Percentiles rank a stretch among this genome's conserved stretches.
Conservation (phyloP, 2,113 vertebrate genomes). For the Myxocyprinus asiaticus region DNA sequence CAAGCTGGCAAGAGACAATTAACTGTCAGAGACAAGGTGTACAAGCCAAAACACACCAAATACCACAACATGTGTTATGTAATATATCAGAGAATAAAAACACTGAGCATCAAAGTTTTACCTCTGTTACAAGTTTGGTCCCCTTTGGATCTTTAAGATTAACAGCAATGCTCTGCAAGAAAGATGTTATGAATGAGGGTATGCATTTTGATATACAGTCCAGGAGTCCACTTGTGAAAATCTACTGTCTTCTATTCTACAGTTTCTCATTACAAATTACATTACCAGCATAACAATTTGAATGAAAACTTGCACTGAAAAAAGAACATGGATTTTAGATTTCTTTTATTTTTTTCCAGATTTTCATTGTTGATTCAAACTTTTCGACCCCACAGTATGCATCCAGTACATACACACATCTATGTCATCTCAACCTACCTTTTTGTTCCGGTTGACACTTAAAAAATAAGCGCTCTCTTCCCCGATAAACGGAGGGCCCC, state of each 20-base stretch:
- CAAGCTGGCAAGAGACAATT: conserved; percentile 76
- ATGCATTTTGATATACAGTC: too few species aligned
- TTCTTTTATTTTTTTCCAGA: too few species aligned
- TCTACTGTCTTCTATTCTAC: too few species aligned
- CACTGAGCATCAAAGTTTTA: conserved; percentile 56
- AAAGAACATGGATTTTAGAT: too few species aligned
- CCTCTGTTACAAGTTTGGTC: conserved; percentile 82
- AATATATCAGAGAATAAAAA: neutral
- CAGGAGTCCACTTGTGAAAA: too few species aligned
- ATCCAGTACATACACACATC: too few species aligned
- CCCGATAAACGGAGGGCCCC: conserved; percentile 89
- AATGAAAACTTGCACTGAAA: too few species aligned
- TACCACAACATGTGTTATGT: neutral
- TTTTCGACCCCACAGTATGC: too few species aligned
- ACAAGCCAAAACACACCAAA: neutral
- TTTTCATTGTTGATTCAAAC: too few species aligned
- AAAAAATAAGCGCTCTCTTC: conserved; percentile 92
- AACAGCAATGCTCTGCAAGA: conserved; percentile 85
- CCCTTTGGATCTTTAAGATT: conserved; percentile 89
- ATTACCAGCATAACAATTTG: too few species aligned
- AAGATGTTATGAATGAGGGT: neutral
- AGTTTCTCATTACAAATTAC: too few species aligned
- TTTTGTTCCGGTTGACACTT: conserved; percentile 95
- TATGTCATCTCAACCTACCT: conserved; percentile 66
- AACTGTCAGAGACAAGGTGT: neutral